phyloP scores from a whole-genome alignment of 2,797 vertebrate genomes.

The Parambassis ranga region DNA sequence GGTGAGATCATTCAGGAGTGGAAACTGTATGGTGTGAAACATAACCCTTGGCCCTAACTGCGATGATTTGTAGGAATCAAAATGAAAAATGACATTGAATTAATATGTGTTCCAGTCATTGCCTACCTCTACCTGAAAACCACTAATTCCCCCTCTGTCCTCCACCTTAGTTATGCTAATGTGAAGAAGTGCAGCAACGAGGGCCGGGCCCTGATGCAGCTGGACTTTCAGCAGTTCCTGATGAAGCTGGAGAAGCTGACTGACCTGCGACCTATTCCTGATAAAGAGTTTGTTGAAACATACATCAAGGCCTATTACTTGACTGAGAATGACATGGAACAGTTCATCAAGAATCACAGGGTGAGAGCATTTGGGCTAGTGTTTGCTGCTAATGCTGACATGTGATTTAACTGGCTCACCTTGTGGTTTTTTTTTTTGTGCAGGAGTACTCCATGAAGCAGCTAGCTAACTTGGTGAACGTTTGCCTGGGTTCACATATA shows the following conservation, averaged over 20 bases:
- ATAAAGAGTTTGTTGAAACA: slow-evolving; percentile 99
- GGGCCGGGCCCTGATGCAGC: slow-evolving; percentile 97
- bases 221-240: slow-evolving; percentile 98
- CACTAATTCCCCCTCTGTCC: neutral
- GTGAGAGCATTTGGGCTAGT: slow-evolving; percentile 62
- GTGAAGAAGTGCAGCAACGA: slow-evolving; percentile 99
- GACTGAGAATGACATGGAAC: slow-evolving; percentile 98
- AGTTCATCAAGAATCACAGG: slow-evolving; percentile 98
- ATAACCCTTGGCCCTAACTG: neutral
- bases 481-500: slow-evolving; percentile 97
- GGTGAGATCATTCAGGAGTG: neutral
- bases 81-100: neutral
- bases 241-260: slow-evolving; percentile 99
- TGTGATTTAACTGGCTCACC: neutral
- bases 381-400: too few species aligned
- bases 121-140: neutral
- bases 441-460: slow-evolving; percentile 99
- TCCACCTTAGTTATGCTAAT: slow-evolving; percentile 88
- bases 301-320: slow-evolving; percentile 99
- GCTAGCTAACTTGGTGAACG: slow-evolving; percentile 95
- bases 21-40: neutral
- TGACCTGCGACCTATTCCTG: slow-evolving; percentile 97
- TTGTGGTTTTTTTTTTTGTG: neutral
- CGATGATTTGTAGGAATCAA: neutral
- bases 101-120: neutral